Conservation (phyloP, 2,797 vertebrate genomes). For the Buceros bicornis region DNA sequence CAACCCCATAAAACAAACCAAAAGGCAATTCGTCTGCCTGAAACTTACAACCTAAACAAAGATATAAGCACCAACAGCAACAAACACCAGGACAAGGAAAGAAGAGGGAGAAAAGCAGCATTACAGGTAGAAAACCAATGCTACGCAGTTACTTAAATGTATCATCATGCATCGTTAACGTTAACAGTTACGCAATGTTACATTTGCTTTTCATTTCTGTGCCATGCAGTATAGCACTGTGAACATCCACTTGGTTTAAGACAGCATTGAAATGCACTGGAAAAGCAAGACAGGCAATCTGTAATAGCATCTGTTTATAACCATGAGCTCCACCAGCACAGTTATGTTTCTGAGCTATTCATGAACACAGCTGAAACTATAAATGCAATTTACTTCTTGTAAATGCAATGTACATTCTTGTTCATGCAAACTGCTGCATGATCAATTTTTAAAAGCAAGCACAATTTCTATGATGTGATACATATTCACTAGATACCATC, state of each 20-base stretch:
- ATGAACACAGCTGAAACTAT: not conserved
- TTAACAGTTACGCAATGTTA: not conserved
- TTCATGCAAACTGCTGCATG: not conserved
- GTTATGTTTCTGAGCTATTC: not conserved
- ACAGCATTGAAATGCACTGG: not conserved
- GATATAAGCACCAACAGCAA: not conserved
- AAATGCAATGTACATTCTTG: not conserved
- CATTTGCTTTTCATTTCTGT: not conserved
- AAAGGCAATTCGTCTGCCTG: not conserved
- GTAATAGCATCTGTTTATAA: not conserved
- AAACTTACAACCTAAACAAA: not conserved
- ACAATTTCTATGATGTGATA: not conserved
- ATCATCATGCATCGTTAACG: not conserved
- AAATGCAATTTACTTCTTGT: not conserved
- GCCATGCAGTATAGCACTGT: not conserved
- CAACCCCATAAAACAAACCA: not conserved
- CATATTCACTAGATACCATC: not conserved
- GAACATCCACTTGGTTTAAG: not conserved
- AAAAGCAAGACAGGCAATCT: not conserved
- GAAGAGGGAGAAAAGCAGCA: not conserved
- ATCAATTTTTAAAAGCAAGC: not conserved
- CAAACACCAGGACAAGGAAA: not conserved
- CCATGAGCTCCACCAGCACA: not conserved
- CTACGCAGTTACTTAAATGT: not conserved
- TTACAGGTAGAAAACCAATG: not conserved